A percentile compares a stretch with the other conserved stretches of the same genome.
Conservation (phyloP, 2,113 vertebrate species). For the Callipepla californica region DNA sequence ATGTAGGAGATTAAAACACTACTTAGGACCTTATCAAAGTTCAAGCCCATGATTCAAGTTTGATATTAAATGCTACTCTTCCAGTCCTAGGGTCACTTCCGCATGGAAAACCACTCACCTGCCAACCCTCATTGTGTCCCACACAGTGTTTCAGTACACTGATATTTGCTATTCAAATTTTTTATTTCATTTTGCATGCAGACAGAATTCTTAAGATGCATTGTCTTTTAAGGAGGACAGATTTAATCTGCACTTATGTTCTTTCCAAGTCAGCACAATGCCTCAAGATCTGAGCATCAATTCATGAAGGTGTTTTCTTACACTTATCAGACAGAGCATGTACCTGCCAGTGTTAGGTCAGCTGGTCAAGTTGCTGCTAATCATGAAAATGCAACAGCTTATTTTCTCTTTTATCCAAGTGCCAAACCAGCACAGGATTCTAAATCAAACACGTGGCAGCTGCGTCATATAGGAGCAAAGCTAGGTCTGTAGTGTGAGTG, state of each 20-base stretch:
- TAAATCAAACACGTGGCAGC: not conserved
- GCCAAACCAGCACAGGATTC: not conserved
- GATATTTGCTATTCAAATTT: not conserved
- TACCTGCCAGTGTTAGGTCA: not conserved
- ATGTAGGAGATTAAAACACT: not conserved
- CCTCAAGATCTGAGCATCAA: not conserved
- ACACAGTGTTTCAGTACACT: not conserved
- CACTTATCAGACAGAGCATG: rapidly evolving
- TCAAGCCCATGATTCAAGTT: not conserved
- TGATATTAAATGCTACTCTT: not conserved
- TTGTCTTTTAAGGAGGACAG: not conserved
- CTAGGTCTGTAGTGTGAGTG: not conserved
- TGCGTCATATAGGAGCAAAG: not conserved
- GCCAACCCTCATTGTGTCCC: not conserved
- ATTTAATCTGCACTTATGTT: not conserved
- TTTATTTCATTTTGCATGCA: not conserved
- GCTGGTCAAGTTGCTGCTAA: not conserved
- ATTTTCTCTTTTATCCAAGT: not conserved
- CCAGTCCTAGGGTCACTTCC: not conserved
- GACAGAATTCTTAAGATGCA: not conserved
- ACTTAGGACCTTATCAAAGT: not conserved
- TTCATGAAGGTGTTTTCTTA: not conserved
- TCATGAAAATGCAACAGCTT: not conserved
- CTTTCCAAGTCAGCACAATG: rapidly evolving
- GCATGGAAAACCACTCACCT: not conserved